These are phyloP conservation scores for Trichonephila clavipes DNA, from an alignment of 1,140 invertebrate species.

Conservation along the genomic window DNA sequence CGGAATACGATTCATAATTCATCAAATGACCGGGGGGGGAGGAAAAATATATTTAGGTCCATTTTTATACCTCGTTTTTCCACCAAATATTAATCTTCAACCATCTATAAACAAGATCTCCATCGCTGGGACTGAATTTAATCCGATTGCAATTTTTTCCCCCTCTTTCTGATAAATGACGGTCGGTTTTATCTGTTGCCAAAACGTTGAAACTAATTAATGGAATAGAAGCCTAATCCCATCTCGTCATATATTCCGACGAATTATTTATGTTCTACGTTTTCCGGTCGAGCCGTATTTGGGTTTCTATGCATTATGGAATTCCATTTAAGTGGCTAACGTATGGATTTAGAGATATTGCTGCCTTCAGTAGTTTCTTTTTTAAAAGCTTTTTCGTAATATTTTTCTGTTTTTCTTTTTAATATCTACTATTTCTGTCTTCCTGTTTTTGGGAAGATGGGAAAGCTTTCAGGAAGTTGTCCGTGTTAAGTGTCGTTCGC, in stretches of 20 bases:
- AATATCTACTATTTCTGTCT: not conserved
- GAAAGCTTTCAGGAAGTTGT: not conserved
- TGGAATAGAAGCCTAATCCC: slow-evolving; percentile 39
- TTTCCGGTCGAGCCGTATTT: slow-evolving; percentile 39
- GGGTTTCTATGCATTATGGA: slow-evolving; percentile 64
- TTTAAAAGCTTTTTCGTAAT: not conserved
- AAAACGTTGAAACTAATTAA: slow-evolving; percentile 69
- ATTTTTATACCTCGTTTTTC: not conserved
- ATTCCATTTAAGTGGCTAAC: slow-evolving; percentile 9
- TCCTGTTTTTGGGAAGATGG: slow-evolving; percentile 14
- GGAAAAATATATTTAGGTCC: not conserved
- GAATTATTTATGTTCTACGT: slow-evolving; percentile 57
- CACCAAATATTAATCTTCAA: not conserved
- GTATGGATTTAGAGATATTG: not conserved
- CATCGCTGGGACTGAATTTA: slow-evolving; percentile 6
- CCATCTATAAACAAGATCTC: not conserved
- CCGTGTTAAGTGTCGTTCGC: not conserved
- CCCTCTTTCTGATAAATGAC: slow-evolving; percentile 56
- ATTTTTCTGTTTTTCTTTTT: not conserved
- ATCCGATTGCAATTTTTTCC: not conserved
- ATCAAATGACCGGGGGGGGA: too few relatives aligned
- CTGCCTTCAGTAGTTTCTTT: not conserved
- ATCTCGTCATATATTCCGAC: slow-evolving; percentile 42
- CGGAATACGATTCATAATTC: too few relatives aligned
- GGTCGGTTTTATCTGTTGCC: slow-evolving; percentile 58